phyloP scores from a whole-genome alignment of 2,797 vertebrate species.

The Onychomys torridus region DNA sequence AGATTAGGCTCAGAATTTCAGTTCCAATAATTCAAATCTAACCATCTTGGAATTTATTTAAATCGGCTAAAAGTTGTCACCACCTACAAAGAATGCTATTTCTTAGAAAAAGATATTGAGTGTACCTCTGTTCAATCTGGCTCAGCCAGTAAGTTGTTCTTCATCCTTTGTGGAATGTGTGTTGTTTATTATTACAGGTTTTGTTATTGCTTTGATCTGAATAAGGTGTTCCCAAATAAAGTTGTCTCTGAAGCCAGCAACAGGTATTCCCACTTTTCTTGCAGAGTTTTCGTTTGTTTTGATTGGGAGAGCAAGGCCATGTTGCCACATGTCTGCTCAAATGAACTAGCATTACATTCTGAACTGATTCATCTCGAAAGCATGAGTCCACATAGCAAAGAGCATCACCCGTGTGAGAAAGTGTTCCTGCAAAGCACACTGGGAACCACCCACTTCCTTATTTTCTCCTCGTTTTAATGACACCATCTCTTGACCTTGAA shows the following conservation, averaged over 20 bases:
- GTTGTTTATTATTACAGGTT: conserved; percentile 42
- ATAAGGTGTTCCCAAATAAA: conserved; percentile 44
- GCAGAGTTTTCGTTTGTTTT: conserved; percentile 63
- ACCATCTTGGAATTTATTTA: background rate
- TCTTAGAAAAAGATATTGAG: conserved; percentile 21
- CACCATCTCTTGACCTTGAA: background rate
- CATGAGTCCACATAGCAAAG: conserved; percentile 31
- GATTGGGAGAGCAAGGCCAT: conserved; percentile 46
- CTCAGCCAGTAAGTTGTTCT: background rate
- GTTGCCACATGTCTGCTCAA: conserved; percentile 61
- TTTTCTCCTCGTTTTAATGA: conserved; percentile 11
- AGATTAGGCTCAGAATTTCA: background rate
- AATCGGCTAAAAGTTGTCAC: background rate
- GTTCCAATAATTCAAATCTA: conserved; percentile 13
- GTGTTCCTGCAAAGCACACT: background rate
- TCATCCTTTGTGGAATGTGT: conserved; percentile 6
- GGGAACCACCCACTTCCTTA: background rate
- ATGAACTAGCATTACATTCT: background rate
- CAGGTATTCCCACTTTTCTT: background rate
- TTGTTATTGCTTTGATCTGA: conserved; percentile 63
- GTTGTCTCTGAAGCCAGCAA: conserved; percentile 16
- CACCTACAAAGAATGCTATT: conserved; percentile 18
- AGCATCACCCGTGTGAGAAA: background rate
- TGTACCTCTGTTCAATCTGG: background rate
- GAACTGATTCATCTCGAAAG: conserved; percentile 53